Conservation (phyloP, 2,888 invertebrate species). For the Poecilobothrus nobilitatus region DNA sequence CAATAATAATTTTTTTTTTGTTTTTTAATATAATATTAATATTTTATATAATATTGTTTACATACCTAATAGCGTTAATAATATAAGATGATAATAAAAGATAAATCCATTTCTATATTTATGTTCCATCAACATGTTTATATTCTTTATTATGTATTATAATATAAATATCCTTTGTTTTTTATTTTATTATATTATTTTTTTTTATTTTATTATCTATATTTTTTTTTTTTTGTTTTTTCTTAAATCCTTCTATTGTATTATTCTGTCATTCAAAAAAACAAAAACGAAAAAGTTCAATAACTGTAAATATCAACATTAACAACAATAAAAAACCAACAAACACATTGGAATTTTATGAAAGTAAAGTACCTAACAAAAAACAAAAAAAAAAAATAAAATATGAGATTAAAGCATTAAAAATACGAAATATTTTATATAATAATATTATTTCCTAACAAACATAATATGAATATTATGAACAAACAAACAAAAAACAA, state of each 20-base stretch:
- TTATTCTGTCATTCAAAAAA: constrained; percentile 1
- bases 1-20: too few relatives aligned
- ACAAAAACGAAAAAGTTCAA: background rate
- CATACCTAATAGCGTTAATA: constrained; percentile 8
- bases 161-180: background rate
- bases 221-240: too few relatives aligned
- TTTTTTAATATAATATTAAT: background rate
- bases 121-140: constrained; percentile 8
- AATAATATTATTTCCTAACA: too few relatives aligned
- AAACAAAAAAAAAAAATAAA: background rate
- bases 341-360: background rate
- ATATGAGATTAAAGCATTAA: background rate
- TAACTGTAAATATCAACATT: too few relatives aligned
- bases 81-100: constrained; percentile 9
- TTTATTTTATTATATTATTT: too few relatives aligned
- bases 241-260: background rate
- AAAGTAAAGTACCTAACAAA: background rate
- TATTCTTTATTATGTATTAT: background rate
- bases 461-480: too few relatives aligned
- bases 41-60: background rate
- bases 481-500: too few relatives aligned
- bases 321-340: background rate
- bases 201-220: too few relatives aligned
- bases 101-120: constrained; percentile 8
- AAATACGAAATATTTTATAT: background rate